These are phyloP conservation scores for Gymnarchus niloticus DNA, from an alignment of 2,113 vertebrate species.

Conservation along the genomic window DNA sequence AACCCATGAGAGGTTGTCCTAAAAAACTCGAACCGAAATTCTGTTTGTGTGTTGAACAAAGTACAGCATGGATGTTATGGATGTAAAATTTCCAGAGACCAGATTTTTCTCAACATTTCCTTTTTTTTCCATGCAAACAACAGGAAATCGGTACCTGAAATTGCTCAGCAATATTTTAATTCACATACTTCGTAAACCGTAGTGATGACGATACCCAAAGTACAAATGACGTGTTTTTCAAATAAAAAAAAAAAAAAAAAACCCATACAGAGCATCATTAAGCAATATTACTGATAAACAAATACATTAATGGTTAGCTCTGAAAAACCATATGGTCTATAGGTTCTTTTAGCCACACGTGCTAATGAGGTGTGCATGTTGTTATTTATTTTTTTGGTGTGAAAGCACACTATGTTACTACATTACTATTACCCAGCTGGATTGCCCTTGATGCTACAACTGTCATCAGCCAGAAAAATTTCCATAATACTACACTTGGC, in stretches of 20 bases:
- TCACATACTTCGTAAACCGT: not conserved
- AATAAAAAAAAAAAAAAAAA: too few species aligned
- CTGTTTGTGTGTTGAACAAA: conserved; percentile 10
- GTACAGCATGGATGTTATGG: not conserved
- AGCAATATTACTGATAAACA: too few species aligned
- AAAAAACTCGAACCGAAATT: not conserved
- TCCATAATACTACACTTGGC: conserved; percentile 18
- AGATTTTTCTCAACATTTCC: not conserved
- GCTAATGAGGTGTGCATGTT: conserved; percentile 3
- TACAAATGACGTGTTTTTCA: too few species aligned
- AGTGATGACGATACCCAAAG: not conserved
- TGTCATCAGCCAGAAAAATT: conserved; percentile 13
- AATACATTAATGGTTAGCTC: too few species aligned
- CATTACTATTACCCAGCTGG: not conserved
- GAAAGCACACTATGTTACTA: not conserved
- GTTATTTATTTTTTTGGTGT: not conserved
- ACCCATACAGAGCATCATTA: too few species aligned
- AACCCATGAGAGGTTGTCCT: conserved; percentile 20
- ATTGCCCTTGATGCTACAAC: not conserved
- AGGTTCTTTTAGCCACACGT: not conserved
- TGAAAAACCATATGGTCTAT: not conserved
- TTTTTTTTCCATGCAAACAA: not conserved
- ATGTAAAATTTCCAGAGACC: not conserved
- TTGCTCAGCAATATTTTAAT: not conserved
- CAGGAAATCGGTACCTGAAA: not conserved